Percentiles rank a stretch among this genome's conserved stretches.
Conservation (phyloP, 2,797 vertebrate genomes). For the Myiotriccus ornatus region DNA sequence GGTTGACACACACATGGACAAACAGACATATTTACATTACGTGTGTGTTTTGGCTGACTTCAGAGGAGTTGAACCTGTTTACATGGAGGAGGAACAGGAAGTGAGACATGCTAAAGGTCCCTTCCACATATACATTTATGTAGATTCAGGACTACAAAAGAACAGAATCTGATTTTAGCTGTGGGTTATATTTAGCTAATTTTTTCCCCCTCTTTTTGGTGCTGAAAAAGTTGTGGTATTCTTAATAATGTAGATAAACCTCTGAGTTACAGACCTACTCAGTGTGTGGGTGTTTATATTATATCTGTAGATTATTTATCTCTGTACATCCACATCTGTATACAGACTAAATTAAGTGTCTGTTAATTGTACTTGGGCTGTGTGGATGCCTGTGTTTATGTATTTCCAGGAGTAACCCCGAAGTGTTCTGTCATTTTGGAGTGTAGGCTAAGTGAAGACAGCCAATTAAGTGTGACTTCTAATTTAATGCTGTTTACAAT, state of each 20-base stretch:
- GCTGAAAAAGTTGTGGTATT: background rate
- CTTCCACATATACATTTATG: background rate
- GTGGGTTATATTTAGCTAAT: background rate
- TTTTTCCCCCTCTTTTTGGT: background rate
- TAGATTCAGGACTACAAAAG: background rate
- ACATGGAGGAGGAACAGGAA: background rate
- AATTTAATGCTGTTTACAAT: slow-evolving; percentile 7
- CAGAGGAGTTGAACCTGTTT: background rate
- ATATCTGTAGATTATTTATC: slow-evolving; percentile 35
- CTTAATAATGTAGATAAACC: slow-evolving; percentile 37
- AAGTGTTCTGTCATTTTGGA: background rate
- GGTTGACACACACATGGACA: background rate
- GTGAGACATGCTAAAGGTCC: background rate
- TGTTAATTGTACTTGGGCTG: slow-evolving; percentile 12
- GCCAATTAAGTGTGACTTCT: background rate
- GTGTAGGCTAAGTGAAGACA: background rate
- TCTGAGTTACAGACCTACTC: slow-evolving; percentile 40
- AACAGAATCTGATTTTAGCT: background rate
- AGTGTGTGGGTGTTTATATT: slow-evolving; percentile 17
- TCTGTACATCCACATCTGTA: background rate
- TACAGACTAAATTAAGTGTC: slow-evolving; percentile 11
- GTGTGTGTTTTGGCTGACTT: background rate
- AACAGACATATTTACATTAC: background rate
- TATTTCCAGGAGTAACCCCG: background rate
- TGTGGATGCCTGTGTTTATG: background rate